Conservation (phyloP, 2,888 invertebrate species). For the Patella ulyssiponensis region DNA sequence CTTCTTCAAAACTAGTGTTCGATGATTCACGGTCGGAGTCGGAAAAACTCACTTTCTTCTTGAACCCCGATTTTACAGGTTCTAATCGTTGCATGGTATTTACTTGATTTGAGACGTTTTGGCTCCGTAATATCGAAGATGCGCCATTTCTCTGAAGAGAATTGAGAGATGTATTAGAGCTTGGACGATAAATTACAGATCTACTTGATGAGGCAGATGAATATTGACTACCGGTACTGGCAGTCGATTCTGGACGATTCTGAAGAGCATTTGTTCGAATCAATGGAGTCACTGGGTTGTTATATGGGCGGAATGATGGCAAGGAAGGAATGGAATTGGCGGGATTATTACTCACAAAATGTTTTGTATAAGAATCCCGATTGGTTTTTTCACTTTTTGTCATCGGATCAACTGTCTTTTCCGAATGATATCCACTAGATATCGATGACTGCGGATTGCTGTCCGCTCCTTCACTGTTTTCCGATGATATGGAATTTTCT, state of each 20-base stretch:
- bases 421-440: constrained; percentile 45
- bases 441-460: constrained; percentile 43
- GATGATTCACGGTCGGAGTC: constrained; percentile 48
- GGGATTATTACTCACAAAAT: constrained; percentile 38
- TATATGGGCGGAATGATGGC: constrained; percentile 43
- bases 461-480: constrained; percentile 45
- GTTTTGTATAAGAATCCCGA: constrained; percentile 34
- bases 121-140: constrained; percentile 5
- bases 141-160: background rate
- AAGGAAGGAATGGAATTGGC: constrained; percentile 41
- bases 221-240: constrained; percentile 60
- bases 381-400: constrained; percentile 22
- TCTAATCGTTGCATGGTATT: constrained; percentile 33
- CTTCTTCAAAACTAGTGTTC: constrained; percentile 22
- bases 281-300: constrained; percentile 32
- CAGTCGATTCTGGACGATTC: constrained; percentile 59
- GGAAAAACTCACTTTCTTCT: constrained; percentile 58
- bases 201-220: constrained; percentile 60
- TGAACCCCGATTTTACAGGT: constrained; percentile 24
- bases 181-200: constrained; percentile 57
- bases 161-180: background rate
- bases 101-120: constrained; percentile 15
- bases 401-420: constrained; percentile 21
- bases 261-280: constrained; percentile 38
- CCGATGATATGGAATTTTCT: constrained; percentile 52